Evolutionary conservation across 2,113 vertebrate species (phyloP).

Genomic region (Phrynosoma platyrhinos): DNA sequence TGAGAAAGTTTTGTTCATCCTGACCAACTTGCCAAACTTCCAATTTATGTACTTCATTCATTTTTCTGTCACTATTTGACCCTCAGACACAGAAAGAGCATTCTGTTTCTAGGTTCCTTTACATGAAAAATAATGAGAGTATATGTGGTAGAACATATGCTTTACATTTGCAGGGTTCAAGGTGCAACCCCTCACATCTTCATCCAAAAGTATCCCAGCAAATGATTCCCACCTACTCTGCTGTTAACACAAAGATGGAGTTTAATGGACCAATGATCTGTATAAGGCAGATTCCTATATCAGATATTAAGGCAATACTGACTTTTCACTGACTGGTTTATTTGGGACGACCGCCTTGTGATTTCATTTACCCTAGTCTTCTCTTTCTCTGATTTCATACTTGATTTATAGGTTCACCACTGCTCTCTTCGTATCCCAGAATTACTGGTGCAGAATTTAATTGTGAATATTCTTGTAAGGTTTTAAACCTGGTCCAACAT

Average conservation of each 20-base stretch:
- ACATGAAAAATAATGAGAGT: background rate
- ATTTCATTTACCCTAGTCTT: background rate
- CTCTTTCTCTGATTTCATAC: background rate
- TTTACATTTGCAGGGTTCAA: background rate
- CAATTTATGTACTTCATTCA: background rate
- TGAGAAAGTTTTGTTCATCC: background rate
- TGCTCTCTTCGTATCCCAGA: background rate
- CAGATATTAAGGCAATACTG: background rate
- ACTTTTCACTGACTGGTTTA: background rate
- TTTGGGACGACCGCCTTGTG: background rate
- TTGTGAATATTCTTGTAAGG: background rate
- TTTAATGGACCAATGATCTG: too few species aligned
- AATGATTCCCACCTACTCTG: background rate
- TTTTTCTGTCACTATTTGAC: background rate
- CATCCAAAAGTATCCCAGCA: too few species aligned
- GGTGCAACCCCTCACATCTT: background rate
- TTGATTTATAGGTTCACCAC: background rate
- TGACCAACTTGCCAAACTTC: background rate
- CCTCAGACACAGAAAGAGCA: background rate
- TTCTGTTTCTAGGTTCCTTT: background rate
- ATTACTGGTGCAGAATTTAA: background rate
- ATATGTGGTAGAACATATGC: background rate
- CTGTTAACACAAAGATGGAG: background rate
- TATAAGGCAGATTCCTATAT: background rate
- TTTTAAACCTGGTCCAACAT: background rate